Percentiles rank a stretch among this genome's conserved stretches.
Conservation (phyloP, 2,888 invertebrate genomes). For the Asteroscopus sphinx region DNA sequence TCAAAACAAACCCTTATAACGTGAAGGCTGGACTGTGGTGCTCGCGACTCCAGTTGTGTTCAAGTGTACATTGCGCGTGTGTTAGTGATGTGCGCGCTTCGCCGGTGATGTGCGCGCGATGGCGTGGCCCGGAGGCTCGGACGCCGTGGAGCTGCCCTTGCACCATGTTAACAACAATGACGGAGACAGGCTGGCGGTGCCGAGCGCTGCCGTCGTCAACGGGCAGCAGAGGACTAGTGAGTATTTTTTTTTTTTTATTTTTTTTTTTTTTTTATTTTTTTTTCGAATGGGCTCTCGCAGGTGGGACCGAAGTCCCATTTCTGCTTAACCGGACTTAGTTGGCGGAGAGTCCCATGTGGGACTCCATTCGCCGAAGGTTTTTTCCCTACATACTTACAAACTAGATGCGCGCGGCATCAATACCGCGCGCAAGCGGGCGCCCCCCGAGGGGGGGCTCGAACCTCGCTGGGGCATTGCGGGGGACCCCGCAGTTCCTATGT, state of each 20-base stretch:
- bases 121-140: constrained; percentile 86
- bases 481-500: too few species aligned
- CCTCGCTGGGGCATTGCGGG: too few species aligned
- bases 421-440: too few species aligned
- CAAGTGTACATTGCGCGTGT: constrained; percentile 44
- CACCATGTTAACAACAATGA: constrained; percentile 57
- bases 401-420: too few species aligned
- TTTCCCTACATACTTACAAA: too few species aligned
- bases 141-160: constrained; percentile 78
- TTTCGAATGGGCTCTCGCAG: too few species aligned
- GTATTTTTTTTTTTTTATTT: constrained; percentile 54
- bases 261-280: too few species aligned
- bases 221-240: constrained; percentile 67
- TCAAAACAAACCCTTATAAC: constrained; percentile 26
- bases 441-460: too few species aligned
- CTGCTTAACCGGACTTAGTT: too few species aligned
- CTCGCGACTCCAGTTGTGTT: constrained; percentile 52
- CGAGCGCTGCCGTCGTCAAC: constrained; percentile 63
- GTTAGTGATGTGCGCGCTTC: constrained; percentile 44
- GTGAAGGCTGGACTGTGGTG: constrained; percentile 56
- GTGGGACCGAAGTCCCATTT: too few species aligned
- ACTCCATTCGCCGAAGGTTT: too few species aligned
- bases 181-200: constrained; percentile 60
- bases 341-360: too few species aligned
- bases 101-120: constrained; percentile 68